These are phyloP conservation scores for Chymomyza amoena DNA, from an alignment of 2,888 invertebrate genomes.

Conservation along the genomic window DNA sequence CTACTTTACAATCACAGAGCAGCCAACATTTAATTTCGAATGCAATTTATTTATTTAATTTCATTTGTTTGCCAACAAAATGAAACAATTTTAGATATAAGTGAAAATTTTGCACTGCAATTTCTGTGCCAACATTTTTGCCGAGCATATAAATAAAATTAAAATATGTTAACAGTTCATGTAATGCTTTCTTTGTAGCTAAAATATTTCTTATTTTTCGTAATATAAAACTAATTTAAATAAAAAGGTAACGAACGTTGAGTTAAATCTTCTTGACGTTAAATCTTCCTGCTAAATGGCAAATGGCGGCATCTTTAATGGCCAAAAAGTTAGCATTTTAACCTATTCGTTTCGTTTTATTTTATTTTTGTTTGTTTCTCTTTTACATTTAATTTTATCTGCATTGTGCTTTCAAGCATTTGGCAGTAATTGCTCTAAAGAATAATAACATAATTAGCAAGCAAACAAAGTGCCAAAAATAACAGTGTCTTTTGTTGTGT, in stretches of 20 bases:
- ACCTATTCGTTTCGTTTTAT: not conserved
- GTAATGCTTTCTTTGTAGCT: not conserved
- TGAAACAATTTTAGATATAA: constrained; percentile 18
- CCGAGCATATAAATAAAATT: constrained; percentile 69
- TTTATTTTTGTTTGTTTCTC: not conserved
- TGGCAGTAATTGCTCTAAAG: constrained; percentile 66
- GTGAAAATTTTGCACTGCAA: constrained; percentile 62
- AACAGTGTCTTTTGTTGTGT: no score
- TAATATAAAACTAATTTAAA: not conserved
- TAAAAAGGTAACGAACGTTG: not conserved
- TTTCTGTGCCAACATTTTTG: constrained; percentile 65
- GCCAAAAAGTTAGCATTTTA: not conserved
- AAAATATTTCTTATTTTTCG: not conserved
- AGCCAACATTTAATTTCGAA: constrained; percentile 30
- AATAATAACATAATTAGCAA: constrained; percentile 62
- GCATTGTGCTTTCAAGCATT: constrained; percentile 61
- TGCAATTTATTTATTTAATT: constrained; percentile 38
- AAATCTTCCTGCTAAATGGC: not conserved
- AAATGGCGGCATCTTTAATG: no score
- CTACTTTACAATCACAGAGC: not conserved
- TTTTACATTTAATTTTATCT: constrained; percentile 43
- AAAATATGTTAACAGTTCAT: not conserved
- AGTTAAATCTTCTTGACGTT: no score
- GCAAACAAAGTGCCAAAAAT: constrained; percentile 8
- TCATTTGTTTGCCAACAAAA: constrained; percentile 50